Evolutionary conservation across 2,888 invertebrate genomes (phyloP), one percentile per base, ranked within the genome.

Genomic region (Xylocampa areola): DNA sequence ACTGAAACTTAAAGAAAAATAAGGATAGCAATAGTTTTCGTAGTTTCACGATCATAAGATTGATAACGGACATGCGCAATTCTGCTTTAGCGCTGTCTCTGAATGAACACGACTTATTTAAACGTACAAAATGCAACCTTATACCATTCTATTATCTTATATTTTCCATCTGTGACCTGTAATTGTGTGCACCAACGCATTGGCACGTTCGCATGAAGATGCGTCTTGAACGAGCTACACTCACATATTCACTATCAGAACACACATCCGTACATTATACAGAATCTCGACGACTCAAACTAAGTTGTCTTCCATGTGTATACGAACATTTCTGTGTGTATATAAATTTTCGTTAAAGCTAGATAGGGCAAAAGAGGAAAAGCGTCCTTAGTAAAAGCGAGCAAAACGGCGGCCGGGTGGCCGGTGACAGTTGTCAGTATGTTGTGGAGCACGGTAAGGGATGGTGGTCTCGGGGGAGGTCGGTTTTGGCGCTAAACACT

Each of bases 311-410:
- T 86, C 73, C 80, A 82, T 88, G 85, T 90, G 89, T 90, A 88
- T 85, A 82, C 68, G 79, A 82, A 82, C 73, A 80, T 73, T 76
- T 84, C 76, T 84, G 73, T 87, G 81, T 86, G 84, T 88, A 84
- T 85, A 86, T 87, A 87, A 79, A 87, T 87, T 89, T 87, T 88
- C 86, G 89, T 85, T 85, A 80, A 87, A 89, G 89, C 85, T 87
- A 90, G 89, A 90, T 88, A 88, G 88, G 86, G 88, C 80, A 87
- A 87, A 88, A 87, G 90, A 88, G 91, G 89, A 89, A 91, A 88
- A 89, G 82, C 89, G 85, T 67, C 76, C 68, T 80, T 87, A 87
- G 88, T 88, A 84, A 87, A 87, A 84, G 86, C 88, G 87, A 79
- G 86, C 81, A 79, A 88, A 90, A 86, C 86, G 88, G 83, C 84